A percentile compares a stretch with the other conserved stretches of the same genome.
Evolutionary conservation across 2,797 vertebrate species (phyloP).

Genomic region (Muscicapa striata): DNA sequence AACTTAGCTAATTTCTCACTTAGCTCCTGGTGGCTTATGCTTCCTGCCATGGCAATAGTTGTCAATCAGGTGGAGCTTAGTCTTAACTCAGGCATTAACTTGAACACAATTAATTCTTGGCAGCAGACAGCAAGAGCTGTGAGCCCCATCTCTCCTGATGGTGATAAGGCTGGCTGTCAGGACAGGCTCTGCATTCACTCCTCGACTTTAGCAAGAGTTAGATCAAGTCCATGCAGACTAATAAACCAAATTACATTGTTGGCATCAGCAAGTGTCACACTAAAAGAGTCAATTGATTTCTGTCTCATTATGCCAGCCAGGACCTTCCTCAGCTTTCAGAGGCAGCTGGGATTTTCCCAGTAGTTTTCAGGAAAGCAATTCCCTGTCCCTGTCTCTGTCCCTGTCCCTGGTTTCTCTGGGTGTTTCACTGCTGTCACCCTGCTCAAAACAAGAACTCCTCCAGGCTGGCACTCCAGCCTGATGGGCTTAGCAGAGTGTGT

Average conservation of each 20-base stretch:
- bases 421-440: not conserved
- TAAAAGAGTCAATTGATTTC: conserved; percentile 2
- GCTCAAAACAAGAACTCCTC: not conserved
- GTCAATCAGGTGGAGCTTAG: conserved; percentile 55
- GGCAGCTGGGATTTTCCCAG: not conserved
- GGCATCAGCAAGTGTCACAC: conserved; percentile 7
- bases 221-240: conserved; percentile 55
- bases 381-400: not conserved
- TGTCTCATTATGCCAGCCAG: not conserved
- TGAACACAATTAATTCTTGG: conserved; percentile 66
- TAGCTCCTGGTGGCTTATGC: not conserved
- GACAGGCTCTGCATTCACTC: conserved; percentile 49
- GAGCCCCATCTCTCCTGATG: conserved; percentile 29
- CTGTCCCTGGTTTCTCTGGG: not conserved
- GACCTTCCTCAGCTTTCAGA: not conserved
- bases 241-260: conserved; percentile 37
- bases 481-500: not conserved
- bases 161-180: conserved; percentile 49
- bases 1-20: not conserved
- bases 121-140: conserved; percentile 19
- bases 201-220: conserved; percentile 45
- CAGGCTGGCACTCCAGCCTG: not conserved
- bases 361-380: not conserved
- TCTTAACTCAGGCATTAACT: conserved; percentile 64
- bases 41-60: conserved; percentile 5